Evolutionary conservation across 2,797 vertebrate species (phyloP), one percentile per base, ranked within the genome.

Genomic region (Poeciliopsis turneri): DNA sequence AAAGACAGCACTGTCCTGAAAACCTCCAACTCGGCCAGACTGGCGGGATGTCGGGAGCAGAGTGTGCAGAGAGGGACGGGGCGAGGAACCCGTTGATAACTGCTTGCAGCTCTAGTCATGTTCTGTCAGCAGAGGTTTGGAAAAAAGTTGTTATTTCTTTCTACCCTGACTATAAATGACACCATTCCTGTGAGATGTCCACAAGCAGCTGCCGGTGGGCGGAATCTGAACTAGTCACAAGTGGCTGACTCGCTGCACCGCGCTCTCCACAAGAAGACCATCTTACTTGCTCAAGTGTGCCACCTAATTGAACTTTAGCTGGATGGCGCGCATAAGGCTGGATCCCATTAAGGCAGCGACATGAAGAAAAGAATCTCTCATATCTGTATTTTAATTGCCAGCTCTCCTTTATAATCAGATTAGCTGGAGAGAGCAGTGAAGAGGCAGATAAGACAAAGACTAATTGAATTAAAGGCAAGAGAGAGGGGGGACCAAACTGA

Each of bases 301-400:
- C 79, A 86, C 82, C 84, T 85, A 83, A 86, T 86, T 89, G 82
- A 88, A 91, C 88, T 85, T 86, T 80, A 70, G 78, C 80, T 83
- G 71, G 82, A 76, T 36, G 73, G 89, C 78, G 82, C 69, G 83
- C 91, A 78, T 75, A 45, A 77, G 81, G 79, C 88, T 80, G 85
- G 74, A 85, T 87, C 87, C 87, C 82, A 88, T 90, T 86, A 86
- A 87, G 55, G 78, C 87, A 80, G 80, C 39, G 0, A 74, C 84
- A 83, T 88, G 90, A 90, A 88, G 77, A 85, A 89, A 84, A 88
- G 72, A 86, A 88, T 79, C 85, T 74, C 84, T 89, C 89, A 90
- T 88, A 91, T 92, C 87, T 90, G 51, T 84, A 69, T 87, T 92
- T 92, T 92, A 93, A 92, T 93, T 92, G 92, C 87, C 78, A 88